Conservation (phyloP, 1,140 invertebrate species). For the Battus philenor region DNA sequence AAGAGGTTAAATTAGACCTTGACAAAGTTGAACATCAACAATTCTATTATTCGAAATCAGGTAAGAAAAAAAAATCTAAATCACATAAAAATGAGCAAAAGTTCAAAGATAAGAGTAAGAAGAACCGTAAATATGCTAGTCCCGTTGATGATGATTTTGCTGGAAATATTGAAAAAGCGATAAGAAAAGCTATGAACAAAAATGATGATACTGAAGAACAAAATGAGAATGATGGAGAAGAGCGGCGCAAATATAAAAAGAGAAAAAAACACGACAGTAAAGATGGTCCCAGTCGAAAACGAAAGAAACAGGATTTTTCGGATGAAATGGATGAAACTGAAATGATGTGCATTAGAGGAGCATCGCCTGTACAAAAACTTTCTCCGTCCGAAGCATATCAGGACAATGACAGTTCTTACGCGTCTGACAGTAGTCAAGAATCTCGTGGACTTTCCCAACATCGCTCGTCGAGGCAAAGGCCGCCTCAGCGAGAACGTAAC, state of each 20-base stretch:
- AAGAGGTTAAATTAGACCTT: conserved; percentile 31
- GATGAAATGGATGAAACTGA: conserved; percentile 85
- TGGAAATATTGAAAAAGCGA: conserved; percentile 84
- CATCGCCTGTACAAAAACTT: conserved; percentile 76
- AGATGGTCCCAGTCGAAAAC: conserved; percentile 60
- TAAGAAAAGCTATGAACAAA: conserved; percentile 80
- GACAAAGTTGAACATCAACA: conserved; percentile 43
- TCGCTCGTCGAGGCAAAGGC: conserved; percentile 45
- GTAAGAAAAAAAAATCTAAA: conserved; percentile 72
- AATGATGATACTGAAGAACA: conserved; percentile 74
- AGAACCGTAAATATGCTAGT: conserved; percentile 53
- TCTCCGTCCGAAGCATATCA: conserved; percentile 37
- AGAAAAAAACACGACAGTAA: conserved; percentile 69
- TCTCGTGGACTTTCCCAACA: conserved; percentile 55
- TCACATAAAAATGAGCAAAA: conserved; percentile 60
- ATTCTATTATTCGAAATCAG: conserved; percentile 59
- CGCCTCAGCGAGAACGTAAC: conserved; percentile 63
- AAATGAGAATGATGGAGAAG: conserved; percentile 72
- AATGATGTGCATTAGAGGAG: conserved; percentile 86
- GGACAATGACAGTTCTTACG: conserved; percentile 70
- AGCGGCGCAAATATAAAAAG: conserved; percentile 70
- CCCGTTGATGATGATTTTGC: conserved; percentile 83
- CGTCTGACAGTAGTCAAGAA: conserved; percentile 76
- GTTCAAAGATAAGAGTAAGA: conserved; percentile 62
- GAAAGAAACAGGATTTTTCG: conserved; percentile 75